Evolutionary conservation across 2,888 invertebrate genomes (phyloP), one percentile per base, ranked within the genome.

Genomic region (Azorinus chamasolen): DNA sequence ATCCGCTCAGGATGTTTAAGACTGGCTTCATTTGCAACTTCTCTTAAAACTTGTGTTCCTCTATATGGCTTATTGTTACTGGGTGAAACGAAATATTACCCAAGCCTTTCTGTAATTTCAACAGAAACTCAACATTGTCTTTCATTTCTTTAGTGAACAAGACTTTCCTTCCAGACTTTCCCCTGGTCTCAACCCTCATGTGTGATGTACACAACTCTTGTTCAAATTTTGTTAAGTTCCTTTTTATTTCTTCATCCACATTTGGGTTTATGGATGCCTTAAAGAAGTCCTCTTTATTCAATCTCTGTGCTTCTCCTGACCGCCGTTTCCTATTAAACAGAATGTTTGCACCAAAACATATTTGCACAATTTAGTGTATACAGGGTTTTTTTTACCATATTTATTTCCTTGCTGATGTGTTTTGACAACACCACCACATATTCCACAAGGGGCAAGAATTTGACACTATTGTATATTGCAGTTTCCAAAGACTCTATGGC

Each of bases 321-420:
- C 97, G 69, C 97, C 97, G 69, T 95, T 95, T 77, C n/a, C 73
- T 25, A 39, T 80, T 80, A 46, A 77, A 80, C 2, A 80, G 59
- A 27, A 77, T 73, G 1, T 68, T n/a, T 59, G 68, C n/a, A n/a
- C n/a, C n/a, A n/a, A n/a, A n/a, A 32, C 32, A 32, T 32, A 32
- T 32, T 32, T 32, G 27, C 22, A 32, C 16, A 73, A 48, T 18
- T 62, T 46, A 25, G 54, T 22, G 25, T 64, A 62, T 5, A 32
- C 24, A 20, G n/a, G 16, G 53, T 4, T 24, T n/a, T 18, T 6
- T 50, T 8, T 51, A 37, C 20, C n/a, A 24, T 25, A 22, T 39
- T 32, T 27, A 18, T 51, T 32, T 43, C 25, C 58, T 45, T 41
- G 43, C 45, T 43, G n/a, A 50, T 22, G n/a, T 37, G 16, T 37